These are phyloP conservation scores for Lypha dubia DNA, from an alignment of 2,888 invertebrate species.

Conservation along the genomic window DNA sequence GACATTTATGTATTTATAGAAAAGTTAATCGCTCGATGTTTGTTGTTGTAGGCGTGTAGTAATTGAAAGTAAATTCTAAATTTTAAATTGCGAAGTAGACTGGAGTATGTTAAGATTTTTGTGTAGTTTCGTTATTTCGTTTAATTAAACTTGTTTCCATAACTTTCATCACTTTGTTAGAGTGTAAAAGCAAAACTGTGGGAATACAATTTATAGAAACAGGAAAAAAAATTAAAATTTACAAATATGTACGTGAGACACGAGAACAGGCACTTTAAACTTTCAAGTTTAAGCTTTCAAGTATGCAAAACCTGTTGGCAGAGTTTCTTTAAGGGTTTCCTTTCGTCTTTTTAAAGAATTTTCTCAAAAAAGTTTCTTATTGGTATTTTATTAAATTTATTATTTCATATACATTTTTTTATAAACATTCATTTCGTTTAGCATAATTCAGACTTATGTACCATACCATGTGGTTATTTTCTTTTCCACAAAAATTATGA, in stretches of 20 bases:
- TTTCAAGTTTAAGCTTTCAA: neutral
- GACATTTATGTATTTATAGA: neutral
- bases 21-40: neutral
- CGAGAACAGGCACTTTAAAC: no score
- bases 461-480: constrained; percentile 28
- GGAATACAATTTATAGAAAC: neutral
- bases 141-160: neutral
- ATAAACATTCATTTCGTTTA: no score
- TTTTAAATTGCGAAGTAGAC: neutral
- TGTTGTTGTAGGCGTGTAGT: no score
- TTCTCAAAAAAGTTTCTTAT: no score
- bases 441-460: neutral
- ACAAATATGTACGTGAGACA: neutral
- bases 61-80: neutral
- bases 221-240: neutral
- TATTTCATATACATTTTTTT: no score
- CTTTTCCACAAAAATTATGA: neutral
- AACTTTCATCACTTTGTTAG: neutral
- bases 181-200: neutral
- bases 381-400: no score
- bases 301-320: neutral
- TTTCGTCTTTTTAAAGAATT: no score
- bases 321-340: neutral
- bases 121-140: neutral
- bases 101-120: neutral